These are phyloP conservation scores for Bombus affinis DNA, from an alignment of 1,140 invertebrate species.

Conservation along the genomic window DNA sequence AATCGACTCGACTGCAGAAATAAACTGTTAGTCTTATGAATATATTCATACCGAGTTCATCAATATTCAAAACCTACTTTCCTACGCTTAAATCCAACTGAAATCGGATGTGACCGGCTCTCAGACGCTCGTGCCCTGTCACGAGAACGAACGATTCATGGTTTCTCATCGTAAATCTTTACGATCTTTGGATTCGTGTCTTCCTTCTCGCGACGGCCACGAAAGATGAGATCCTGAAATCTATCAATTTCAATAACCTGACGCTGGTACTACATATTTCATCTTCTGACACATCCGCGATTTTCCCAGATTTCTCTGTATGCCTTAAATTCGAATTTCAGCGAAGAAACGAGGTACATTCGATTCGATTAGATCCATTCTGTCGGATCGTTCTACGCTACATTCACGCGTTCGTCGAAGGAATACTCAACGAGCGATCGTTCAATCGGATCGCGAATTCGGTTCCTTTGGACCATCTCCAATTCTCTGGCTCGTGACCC, in stretches of 20 bases:
- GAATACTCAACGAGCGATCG: not conserved
- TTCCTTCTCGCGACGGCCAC: not conserved
- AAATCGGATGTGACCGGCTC: conserved; percentile 53
- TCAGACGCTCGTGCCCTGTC: not conserved
- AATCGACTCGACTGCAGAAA: conserved; percentile 61
- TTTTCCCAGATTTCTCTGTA: not conserved
- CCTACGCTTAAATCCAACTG: conserved; percentile 61
- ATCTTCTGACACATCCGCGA: not conserved
- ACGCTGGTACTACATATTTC: not conserved
- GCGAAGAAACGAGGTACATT: not conserved
- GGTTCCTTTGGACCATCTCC: conserved; percentile 26
- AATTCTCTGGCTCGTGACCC: conserved; percentile 30
- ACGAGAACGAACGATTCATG: conserved; percentile 41
- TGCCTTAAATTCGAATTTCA: not conserved
- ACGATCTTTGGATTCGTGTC: conserved; percentile 20
- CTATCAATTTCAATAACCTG: too few relatives aligned
- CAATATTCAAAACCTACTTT: conserved; percentile 70
- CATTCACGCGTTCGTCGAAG: not conserved
- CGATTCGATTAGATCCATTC: not conserved
- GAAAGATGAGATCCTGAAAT: not conserved
- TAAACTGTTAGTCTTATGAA: conserved; percentile 69
- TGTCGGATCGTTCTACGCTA: not conserved
- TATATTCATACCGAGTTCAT: conserved; percentile 68
- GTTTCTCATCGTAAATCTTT: conserved; percentile 49
- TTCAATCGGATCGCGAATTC: conserved; percentile 29